Percentiles rank a stretch among this genome's conserved stretches.
phyloP scores from a whole-genome alignment of 1,140 invertebrate genomes.

The Thaumetopoea pityocampa region DNA sequence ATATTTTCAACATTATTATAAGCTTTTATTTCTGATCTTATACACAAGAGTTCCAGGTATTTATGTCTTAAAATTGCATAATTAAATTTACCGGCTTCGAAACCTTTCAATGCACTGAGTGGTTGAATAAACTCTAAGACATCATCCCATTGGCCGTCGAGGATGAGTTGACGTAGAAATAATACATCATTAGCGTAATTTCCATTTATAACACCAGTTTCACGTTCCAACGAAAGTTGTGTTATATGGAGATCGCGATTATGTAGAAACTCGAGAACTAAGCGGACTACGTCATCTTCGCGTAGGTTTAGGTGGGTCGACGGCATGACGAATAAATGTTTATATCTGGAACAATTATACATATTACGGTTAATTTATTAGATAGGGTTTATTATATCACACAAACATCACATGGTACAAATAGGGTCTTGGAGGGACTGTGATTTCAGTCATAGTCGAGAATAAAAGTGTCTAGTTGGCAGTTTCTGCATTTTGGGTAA shows the following conservation, averaged over 20 bases:
- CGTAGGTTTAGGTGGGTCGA: conserved; percentile 88
- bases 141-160: conserved; percentile 99
- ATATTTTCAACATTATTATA: conserved; percentile 90
- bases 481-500: too few relatives aligned
- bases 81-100: conserved; percentile 88
- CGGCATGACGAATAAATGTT: conserved; percentile 74
- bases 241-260: conserved; percentile 93
- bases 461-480: too few relatives aligned
- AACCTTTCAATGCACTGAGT: conserved; percentile 87
- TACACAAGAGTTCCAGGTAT: conserved; percentile 95
- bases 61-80: conserved; percentile 94
- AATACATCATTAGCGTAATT: conserved; percentile 93
- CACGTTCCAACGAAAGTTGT: conserved; percentile 94
- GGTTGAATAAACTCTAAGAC: conserved; percentile 97
- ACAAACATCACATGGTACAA: too few relatives aligned
- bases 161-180: conserved; percentile 94
- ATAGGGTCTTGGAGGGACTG: too few relatives aligned
- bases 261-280: conserved; percentile 94
- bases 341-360: conserved; percentile 35
- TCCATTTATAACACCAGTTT: conserved; percentile 97
- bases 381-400: too few relatives aligned
- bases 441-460: too few relatives aligned
- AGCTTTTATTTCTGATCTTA: conserved; percentile 88
- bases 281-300: conserved; percentile 94
- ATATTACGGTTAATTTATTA: conserved; percentile 4